Percentiles rank a stretch among this genome's conserved stretches.
phyloP scores from a whole-genome alignment of 2,888 invertebrate genomes.

The Opisthograptis luteolata region DNA sequence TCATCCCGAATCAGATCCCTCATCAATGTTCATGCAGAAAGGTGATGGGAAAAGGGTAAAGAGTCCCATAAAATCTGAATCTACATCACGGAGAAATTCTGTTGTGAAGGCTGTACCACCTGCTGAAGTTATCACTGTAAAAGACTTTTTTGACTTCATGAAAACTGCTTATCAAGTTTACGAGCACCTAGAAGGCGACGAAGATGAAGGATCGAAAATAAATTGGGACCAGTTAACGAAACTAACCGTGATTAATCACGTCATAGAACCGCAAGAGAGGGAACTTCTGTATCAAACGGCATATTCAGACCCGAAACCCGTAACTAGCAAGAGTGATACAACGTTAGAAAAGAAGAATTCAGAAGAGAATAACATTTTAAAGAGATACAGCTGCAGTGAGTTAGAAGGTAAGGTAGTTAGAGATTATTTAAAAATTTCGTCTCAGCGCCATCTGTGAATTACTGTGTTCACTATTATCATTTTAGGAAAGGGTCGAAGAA shows the following conservation, averaged over 20 bases:
- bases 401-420: constrained; percentile 61
- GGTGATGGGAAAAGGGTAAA: constrained; percentile 51
- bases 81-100: constrained; percentile 56
- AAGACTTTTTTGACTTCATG: constrained; percentile 89
- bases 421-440: background rate
- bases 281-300: constrained; percentile 69
- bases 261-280: constrained; percentile 75
- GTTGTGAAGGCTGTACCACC: constrained; percentile 48
- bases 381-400: constrained; percentile 71
- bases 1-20: constrained; percentile 60
- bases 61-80: constrained; percentile 56
- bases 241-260: constrained; percentile 76
- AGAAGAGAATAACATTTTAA: constrained; percentile 58
- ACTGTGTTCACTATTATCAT: constrained; percentile 18
- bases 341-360: constrained; percentile 55
- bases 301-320: constrained; percentile 58
- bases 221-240: constrained; percentile 82
- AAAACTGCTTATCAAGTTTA: constrained; percentile 89
- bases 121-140: constrained; percentile 87
- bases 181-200: constrained; percentile 72
- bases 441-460: constrained; percentile 41
- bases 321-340: constrained; percentile 71
- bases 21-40: constrained; percentile 72
- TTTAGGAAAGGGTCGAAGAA: constrained; percentile 56
- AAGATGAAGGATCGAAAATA: constrained; percentile 72